Base-by-base conservation (phyloP, 1,140 invertebrate species). In the Bombyx mori region DNA sequence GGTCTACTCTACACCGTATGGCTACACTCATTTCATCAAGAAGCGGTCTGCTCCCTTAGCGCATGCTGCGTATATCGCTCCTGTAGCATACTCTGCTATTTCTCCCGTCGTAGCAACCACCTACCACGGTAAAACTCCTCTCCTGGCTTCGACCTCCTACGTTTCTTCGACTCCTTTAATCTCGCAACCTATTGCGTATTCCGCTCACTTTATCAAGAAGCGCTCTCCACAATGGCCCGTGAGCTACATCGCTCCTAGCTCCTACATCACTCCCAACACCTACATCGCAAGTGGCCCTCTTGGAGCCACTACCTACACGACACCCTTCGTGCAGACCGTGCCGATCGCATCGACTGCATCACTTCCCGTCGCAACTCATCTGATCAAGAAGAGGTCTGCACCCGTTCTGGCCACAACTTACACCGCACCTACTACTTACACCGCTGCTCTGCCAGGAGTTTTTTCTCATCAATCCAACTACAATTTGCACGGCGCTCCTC, bases 1-100 rank as follows among this genome's bases (percentile, higher is more conserved):
- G 12, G 8, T 69, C 44, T 79, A 78, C 65, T 62, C 71, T 9
- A 56, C 72, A 8, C 73, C 74, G 6, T 48, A 63, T 43, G 50
- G 52, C 6, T 77, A 68, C 65, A 47, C 67, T 1, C 79, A 84
- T 56, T 71, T 73, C 54, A 81, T 83, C 62, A 84, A 84, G 75
- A 84, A 82, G 58, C 68, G 81, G 1, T 35, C 26, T 0, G 55
- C 59, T 65, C 77, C 65, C 48, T 62, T 63, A 51, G 61, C 57
- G 51, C 73, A 69, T 57, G 66, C 60, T 22, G 59, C 60, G 60
- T 57, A 62, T 48, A 47, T 69, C 5, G 67, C 62, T 52, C 64
- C 68, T 55, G 61, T 70, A 9, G 67, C 68, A 42, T 65, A 66
- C 7, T 71, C 85, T 18, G 69, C 67, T 45, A 66, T 71, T n/a